Conservation (phyloP, 37 sponge, comb jelly and placozoan genomes). For the Aphrocallistes beatrix region DNA sequence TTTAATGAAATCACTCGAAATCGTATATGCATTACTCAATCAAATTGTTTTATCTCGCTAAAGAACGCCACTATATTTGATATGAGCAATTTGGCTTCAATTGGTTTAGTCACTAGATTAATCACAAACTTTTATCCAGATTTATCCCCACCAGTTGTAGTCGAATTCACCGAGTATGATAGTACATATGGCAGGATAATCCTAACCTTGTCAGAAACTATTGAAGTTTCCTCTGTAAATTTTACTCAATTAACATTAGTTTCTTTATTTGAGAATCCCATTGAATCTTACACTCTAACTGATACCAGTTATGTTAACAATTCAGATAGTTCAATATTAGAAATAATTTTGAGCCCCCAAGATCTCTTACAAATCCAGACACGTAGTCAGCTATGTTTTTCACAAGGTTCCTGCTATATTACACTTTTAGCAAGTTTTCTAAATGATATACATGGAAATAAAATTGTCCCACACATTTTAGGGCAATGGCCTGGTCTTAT, state of each 20-base stretch:
- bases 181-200: slow-evolving; percentile 36
- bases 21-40: not conserved
- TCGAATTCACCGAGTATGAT: slow-evolving; percentile 48
- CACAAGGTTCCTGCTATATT: slow-evolving; percentile 69
- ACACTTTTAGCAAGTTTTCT: slow-evolving; percentile 43
- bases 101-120: not conserved
- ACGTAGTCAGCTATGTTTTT: slow-evolving; percentile 33
- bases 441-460: slow-evolving; percentile 42
- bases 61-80: not conserved
- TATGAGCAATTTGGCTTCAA: not conserved
- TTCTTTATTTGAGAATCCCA: not conserved
- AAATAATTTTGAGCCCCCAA: slow-evolving; percentile 24
- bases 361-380: slow-evolving; percentile 59
- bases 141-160: slow-evolving; percentile 20
- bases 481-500: slow-evolving; percentile 55
- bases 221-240: slow-evolving; percentile 39
- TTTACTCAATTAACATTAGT: slow-evolving; percentile 49
- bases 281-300: not conserved
- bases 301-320: not conserved
- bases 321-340: not conserved
- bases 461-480: slow-evolving; percentile 16
- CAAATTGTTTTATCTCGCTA: not conserved
- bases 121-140: slow-evolving; percentile 18
- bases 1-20: slow-evolving; percentile 51
- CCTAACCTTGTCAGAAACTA: slow-evolving; percentile 62